Evolutionary conservation across 1,140 invertebrate species (phyloP), one percentile per base, ranked within the genome.

Genomic region (Brachionus koreanus): DNA sequence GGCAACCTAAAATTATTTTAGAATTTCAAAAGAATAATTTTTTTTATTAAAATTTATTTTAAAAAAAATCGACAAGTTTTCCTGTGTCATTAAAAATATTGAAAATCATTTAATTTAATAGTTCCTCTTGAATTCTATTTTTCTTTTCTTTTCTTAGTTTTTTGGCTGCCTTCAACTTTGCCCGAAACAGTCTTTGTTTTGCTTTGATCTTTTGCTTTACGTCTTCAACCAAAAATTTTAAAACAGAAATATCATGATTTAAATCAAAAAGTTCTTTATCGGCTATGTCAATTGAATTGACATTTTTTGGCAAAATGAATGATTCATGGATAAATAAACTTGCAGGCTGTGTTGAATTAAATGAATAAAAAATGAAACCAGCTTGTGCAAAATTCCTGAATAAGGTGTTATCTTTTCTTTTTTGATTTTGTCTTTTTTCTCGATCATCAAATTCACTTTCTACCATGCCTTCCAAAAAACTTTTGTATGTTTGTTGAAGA

Each of bases 341-440:
- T 19, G 16, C 35, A 6, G 16, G 33, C 6, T 69, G 65, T 6
- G 65, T 35, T 37, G 16, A 35, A 39, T 69, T 69, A 7, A 69
- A 19, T 3, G 65, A 69, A 69, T 69, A 69, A 39, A 69, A 69
- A 19, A 69, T 39, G 16, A 69, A 69, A 37, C 65, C 65, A 69
- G n/a, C 13, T 69, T 69, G 65, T 6, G 65, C 65, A 42, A 69
- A 69, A 37, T 37, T 37, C n/a, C 16, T 19, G 6, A 10, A 7
- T n/a, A 39, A 19, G 12, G 35, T 3, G 37, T 37, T 39, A 2
- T 39, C 35, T 37, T 69, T 39, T 39, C 13, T 37, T 69, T 37
- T 37, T 1, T 19, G 5, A 39, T 69, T 69, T 69, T 69, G 33
- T 37, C 65, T 37, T 39, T 39, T 69, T 23, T 69, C 37, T 39